Percentiles rank a stretch among this genome's conserved stretches.
Evolutionary conservation across 23 tunicate genomes (phyloP).

Genomic region (Aplidium turbinatum): DNA sequence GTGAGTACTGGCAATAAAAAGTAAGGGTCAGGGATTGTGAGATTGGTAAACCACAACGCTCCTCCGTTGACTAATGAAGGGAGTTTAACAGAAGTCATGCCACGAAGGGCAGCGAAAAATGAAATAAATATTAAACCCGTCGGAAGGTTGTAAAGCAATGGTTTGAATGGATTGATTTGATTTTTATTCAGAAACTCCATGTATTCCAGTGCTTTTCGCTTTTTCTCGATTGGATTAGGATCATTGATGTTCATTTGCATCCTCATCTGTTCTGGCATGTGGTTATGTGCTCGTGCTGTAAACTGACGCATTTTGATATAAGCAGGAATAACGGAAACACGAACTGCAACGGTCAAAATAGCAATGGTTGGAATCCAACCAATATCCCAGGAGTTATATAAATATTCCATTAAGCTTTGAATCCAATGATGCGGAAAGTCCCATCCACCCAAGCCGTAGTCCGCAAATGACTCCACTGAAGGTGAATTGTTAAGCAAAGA

Average conservation of each 20-base stretch:
- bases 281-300: constrained; percentile 41
- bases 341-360: constrained; percentile 40
- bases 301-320: constrained; percentile 60
- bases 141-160: constrained; percentile 55
- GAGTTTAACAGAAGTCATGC: constrained; percentile 49
- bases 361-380: constrained; percentile 87
- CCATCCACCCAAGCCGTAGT: constrained; percentile 61
- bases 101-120: constrained; percentile 70
- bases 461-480: constrained; percentile 25
- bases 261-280: constrained; percentile 46
- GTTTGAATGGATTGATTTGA: constrained; percentile 55
- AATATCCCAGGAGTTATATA: constrained; percentile 37
- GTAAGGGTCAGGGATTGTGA: constrained; percentile 68
- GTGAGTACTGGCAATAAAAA: constrained; percentile 55
- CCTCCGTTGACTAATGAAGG: constrained; percentile 66
- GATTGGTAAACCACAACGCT: constrained; percentile 68
- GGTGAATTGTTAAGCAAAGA: no score
- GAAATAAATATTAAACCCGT: constrained; percentile 60
- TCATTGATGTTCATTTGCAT: constrained; percentile 5
- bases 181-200: constrained; percentile 54
- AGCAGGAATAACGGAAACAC: constrained; percentile 56
- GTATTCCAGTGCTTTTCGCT: constrained; percentile 20
- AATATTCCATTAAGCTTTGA: constrained; percentile 61
- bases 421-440: constrained; percentile 59
- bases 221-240: constrained; percentile 18